Evolutionary conservation across 1,140 invertebrate species (phyloP).

Genomic region (Ceratosolen solmsi): DNA sequence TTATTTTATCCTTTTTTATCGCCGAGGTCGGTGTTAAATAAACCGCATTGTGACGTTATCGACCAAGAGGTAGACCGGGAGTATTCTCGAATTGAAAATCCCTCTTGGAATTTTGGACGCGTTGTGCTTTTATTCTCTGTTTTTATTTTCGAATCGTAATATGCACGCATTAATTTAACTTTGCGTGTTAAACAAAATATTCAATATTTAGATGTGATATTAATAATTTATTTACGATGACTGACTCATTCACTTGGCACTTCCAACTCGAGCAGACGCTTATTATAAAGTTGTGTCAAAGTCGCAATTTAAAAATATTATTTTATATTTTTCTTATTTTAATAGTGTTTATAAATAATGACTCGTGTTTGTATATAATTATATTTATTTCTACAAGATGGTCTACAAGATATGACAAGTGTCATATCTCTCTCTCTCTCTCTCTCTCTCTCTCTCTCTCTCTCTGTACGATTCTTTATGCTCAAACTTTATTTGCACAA

Average conservation of each 20-base stretch:
- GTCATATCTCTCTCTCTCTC: too few species aligned
- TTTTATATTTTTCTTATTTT: background rate
- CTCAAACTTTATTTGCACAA: too few species aligned
- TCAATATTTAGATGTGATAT: conserved; percentile 12
- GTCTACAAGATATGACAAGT: too few species aligned
- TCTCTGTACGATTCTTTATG: too few species aligned
- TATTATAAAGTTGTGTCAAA: conserved; percentile 1
- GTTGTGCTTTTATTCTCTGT: too few species aligned
- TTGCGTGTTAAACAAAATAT: background rate
- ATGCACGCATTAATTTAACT: background rate
- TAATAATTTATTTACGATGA: conserved; percentile 20
- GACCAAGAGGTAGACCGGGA: too few species aligned
- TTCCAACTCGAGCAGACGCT: background rate
- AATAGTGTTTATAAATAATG: background rate
- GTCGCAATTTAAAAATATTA: conserved; percentile 9
- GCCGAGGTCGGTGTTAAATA: background rate
- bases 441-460: too few species aligned
- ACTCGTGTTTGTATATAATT: background rate
- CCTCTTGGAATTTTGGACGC: too few species aligned
- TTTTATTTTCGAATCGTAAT: background rate
- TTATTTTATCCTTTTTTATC: background rate
- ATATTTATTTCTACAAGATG: background rate
- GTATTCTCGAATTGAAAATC: too few species aligned
- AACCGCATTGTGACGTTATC: too few species aligned
- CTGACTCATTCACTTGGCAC: conserved; percentile 21